Evolutionary conservation across 35 echinoderm and acorn worm species (phyloP), one percentile per base, ranked within the genome.

Genomic region (Apostichopus japonicus): DNA sequence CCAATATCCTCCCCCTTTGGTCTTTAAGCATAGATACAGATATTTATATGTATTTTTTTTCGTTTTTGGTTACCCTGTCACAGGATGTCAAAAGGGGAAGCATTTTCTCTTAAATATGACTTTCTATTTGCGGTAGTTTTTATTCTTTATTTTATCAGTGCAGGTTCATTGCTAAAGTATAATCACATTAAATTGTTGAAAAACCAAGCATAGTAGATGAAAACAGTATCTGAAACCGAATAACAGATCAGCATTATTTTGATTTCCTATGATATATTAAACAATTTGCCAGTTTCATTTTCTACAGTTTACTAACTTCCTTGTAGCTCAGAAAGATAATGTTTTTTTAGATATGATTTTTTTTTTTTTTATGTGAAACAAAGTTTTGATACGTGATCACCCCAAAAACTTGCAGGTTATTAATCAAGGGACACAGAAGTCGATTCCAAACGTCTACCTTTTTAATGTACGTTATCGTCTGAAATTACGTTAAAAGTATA

Each of bases 21-120:
- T 19, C 16, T 75, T 19, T 14, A 75, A n/a, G 21, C n/a, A 75
- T 67, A 67, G 77, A 79, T 44, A 79, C 33, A 55, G 24, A 44
- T 44, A 44, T 44, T 44, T 44, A 44, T 44, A 33, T 4, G 1
- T 80, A 25, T 10, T 80, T 5, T 59, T 54, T 57, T 84, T 10
- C 57, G 17, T 84, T 23, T 19, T 53, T 84, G 27, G 81, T 84
- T 80, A 54, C 54, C 54, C 15, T 84, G 54, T 57, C 7, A 57
- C 81, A 59, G 81, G 81, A 84, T 84, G 81, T 58, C 56, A 84
- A 84, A 84, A 84, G 55, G 23, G 81, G 81, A 84, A 55, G 21
- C 23, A 57, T 84, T 84, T 84, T 54, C 23, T 24, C 57, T 15
- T 23, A 84, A 57, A 84, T 22, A 84, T 84, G n/a, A 84, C 81